Percentiles rank a stretch among this genome's conserved stretches.
phyloP scores from a whole-genome alignment of 2,797 vertebrate genomes.

The Lepilemur septentrionalis region DNA sequence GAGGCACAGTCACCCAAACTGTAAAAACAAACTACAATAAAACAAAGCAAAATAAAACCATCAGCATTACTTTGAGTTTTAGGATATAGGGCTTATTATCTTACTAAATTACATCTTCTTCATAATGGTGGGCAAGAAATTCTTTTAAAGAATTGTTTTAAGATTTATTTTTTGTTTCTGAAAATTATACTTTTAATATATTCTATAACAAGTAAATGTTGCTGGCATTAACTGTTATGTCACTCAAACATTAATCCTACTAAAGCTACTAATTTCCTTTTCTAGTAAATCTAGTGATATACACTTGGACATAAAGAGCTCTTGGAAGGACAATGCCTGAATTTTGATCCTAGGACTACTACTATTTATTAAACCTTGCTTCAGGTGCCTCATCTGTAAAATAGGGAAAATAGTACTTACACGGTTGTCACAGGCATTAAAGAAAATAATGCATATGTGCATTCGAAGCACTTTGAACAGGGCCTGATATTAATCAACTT shows the following conservation, averaged over 20 bases:
- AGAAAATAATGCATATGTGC: not conserved
- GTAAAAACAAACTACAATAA: not conserved
- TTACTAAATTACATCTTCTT: constrained; percentile 23
- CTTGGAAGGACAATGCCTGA: not conserved
- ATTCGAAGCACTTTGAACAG: not conserved
- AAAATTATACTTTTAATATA: constrained; percentile 5
- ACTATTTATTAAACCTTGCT: not conserved
- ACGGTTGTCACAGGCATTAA: not conserved
- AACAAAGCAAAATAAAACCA: constrained; percentile 39
- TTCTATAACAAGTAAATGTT: not conserved
- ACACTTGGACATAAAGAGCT: not conserved
- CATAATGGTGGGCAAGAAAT: not conserved
- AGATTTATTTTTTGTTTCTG: not conserved
- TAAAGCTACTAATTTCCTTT: not conserved
- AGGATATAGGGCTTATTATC: not conserved
- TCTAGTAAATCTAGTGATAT: not conserved
- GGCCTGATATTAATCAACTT: not conserved
- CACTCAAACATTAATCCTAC: not conserved
- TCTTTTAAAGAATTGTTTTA: constrained; percentile 23
- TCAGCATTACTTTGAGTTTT: not conserved
- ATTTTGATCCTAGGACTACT: not conserved
- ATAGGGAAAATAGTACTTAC: not conserved
- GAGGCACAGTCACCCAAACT: not conserved
- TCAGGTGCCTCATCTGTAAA: not conserved
- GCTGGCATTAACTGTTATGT: not conserved